Percentiles rank a stretch among this genome's conserved stretches.
These are phyloP conservation scores for Pseudopodoces humilis DNA, from an alignment of 2,113 vertebrate genomes.

Conservation along the genomic window DNA sequence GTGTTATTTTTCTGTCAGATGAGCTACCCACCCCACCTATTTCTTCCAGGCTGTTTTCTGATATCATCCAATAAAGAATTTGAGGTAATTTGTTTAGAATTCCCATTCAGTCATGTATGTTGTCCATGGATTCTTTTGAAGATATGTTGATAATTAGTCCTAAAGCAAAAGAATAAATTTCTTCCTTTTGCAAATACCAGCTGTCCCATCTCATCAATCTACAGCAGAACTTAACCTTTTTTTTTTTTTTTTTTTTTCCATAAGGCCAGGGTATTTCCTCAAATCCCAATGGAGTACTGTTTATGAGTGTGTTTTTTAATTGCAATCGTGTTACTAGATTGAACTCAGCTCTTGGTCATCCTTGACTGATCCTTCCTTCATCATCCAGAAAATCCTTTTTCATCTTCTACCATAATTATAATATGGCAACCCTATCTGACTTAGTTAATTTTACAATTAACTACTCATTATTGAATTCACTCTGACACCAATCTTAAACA, in stretches of 20 bases:
- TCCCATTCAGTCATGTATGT: not conserved
- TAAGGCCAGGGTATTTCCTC: not conserved
- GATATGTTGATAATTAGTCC: not conserved
- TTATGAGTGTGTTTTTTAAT: slow-evolving; percentile 26
- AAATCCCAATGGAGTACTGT: not conserved
- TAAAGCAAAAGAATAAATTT: slow-evolving; percentile 1
- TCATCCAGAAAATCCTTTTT: not conserved
- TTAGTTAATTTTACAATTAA: not conserved
- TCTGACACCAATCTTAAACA: not conserved
- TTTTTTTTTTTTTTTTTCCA: not conserved
- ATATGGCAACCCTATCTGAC: not conserved
- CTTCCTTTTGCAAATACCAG: slow-evolving; percentile 11
- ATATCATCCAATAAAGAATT: not conserved
- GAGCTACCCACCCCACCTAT: not conserved
- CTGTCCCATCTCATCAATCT: not conserved
- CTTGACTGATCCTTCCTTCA: slow-evolving; percentile 23
- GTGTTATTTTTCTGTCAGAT: not conserved
- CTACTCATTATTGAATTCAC: not conserved
- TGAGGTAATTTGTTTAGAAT: not conserved
- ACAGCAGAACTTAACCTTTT: not conserved
- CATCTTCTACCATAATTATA: slow-evolving; percentile 11
- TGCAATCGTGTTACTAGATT: not conserved
- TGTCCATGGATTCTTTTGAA: not conserved
- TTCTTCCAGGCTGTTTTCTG: not conserved
- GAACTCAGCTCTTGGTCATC: slow-evolving; percentile 22